Conservation (phyloP, 1,140 invertebrate genomes). For the Drosophila virilis region DNA sequence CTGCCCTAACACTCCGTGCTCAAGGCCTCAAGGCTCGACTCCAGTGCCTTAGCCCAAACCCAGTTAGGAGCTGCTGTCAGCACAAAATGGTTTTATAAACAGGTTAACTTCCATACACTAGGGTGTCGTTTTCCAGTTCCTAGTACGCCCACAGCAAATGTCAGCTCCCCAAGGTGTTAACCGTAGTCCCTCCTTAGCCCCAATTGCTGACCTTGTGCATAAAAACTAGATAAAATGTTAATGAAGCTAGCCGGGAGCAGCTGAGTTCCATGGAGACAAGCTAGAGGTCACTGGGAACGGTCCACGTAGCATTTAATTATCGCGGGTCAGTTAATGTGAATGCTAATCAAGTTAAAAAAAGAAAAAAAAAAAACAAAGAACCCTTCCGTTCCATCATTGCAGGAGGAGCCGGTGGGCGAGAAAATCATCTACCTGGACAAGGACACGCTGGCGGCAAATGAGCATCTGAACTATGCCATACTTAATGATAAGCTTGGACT, state of each 20-base stretch:
- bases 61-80: background rate
- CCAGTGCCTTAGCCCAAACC: background rate
- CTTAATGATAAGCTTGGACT: slow-evolving; percentile 65
- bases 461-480: slow-evolving; percentile 66
- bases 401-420: slow-evolving; percentile 69
- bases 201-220: slow-evolving; percentile 62
- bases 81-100: background rate
- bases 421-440: slow-evolving; percentile 80
- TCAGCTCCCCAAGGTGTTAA: slow-evolving; percentile 57
- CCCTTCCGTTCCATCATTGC: slow-evolving; percentile 1
- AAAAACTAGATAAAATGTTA: slow-evolving; percentile 51
- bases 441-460: slow-evolving; percentile 73
- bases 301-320: slow-evolving; percentile 63
- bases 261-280: slow-evolving; percentile 54
- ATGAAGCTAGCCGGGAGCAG: slow-evolving; percentile 43
- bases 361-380: background rate
- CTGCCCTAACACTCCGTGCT: too few relatives aligned
- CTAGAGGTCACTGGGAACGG: slow-evolving; percentile 44
- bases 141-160: slow-evolving; percentile 32
- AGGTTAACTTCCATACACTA: slow-evolving; percentile 1
- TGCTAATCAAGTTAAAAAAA: slow-evolving; percentile 52
- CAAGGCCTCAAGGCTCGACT: background rate
- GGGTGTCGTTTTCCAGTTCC: slow-evolving; percentile 32
- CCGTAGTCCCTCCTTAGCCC: background rate
- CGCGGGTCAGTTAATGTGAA: slow-evolving; percentile 64